Conservation (phyloP, 2,113 vertebrate species). For the Theristicus caerulescens region DNA sequence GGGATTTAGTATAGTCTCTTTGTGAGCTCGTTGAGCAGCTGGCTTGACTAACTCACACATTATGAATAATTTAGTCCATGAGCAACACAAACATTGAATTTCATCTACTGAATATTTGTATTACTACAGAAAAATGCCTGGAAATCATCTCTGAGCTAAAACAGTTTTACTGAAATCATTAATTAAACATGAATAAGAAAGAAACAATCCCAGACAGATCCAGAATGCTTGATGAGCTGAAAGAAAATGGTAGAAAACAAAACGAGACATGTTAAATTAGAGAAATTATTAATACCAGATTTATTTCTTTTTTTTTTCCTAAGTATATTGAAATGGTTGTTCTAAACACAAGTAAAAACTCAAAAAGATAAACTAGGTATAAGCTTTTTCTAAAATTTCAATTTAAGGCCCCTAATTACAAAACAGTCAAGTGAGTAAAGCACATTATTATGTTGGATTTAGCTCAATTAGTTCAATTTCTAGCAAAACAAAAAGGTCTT, state of each 20-base stretch:
- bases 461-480: background rate
- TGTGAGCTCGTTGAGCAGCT: background rate
- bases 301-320: background rate
- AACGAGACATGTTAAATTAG: background rate
- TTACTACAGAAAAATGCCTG: background rate
- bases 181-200: background rate
- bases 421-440: background rate
- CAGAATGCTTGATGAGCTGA: background rate
- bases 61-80: background rate
- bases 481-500: background rate
- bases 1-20: background rate
- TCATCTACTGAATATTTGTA: background rate
- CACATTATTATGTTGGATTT: background rate
- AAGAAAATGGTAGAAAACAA: background rate
- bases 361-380: background rate
- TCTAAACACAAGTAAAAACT: background rate
- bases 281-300: background rate
- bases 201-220: background rate
- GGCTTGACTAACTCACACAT: background rate
- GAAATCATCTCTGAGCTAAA: background rate
- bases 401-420: background rate
- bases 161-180: background rate
- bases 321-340: background rate
- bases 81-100: conserved; percentile 12
- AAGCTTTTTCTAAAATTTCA: background rate